Percentiles rank a stretch among this genome's conserved stretches.
phyloP scores from a whole-genome alignment of 2,113 vertebrate genomes.

The Himantopus leucocephalus region DNA sequence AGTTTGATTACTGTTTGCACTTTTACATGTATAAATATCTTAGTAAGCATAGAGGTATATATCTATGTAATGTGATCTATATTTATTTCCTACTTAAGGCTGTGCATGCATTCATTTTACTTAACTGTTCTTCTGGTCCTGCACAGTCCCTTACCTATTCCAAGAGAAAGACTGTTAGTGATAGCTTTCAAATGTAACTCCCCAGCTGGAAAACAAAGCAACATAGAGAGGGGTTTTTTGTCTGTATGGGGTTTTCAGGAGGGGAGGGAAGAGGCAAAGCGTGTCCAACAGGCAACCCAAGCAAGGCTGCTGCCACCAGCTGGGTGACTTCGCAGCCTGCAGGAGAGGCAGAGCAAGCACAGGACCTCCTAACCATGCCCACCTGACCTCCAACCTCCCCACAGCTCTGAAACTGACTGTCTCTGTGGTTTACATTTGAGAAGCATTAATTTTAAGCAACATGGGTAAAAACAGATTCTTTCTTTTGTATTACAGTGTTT shows the following conservation, averaged over 20 bases:
- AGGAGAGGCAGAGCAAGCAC: neutral
- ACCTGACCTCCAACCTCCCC: accelerated
- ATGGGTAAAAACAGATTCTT: neutral
- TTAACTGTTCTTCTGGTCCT: neutral
- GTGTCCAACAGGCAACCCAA: neutral
- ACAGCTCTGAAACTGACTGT: neutral
- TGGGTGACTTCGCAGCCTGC: neutral
- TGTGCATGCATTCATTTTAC: neutral
- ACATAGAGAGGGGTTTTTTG: accelerated
- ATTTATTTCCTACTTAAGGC: neutral
- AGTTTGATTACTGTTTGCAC: neutral
- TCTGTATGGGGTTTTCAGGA: neutral
- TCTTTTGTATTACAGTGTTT: neutral
- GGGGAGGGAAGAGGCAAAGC: neutral
- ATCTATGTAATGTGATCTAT: neutral
- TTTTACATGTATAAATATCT: neutral
- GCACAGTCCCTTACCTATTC: neutral
- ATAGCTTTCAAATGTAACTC: neutral
- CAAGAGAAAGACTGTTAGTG: neutral
- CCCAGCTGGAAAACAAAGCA: neutral
- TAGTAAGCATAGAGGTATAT: neutral
- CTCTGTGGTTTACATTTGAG: neutral
- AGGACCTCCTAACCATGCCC: accelerated
- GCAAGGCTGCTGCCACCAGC: neutral
- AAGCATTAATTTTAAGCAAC: neutral